Evolutionary conservation across 2,113 vertebrate genomes (phyloP).

Genomic region (Pyrgilauda ruficollis): DNA sequence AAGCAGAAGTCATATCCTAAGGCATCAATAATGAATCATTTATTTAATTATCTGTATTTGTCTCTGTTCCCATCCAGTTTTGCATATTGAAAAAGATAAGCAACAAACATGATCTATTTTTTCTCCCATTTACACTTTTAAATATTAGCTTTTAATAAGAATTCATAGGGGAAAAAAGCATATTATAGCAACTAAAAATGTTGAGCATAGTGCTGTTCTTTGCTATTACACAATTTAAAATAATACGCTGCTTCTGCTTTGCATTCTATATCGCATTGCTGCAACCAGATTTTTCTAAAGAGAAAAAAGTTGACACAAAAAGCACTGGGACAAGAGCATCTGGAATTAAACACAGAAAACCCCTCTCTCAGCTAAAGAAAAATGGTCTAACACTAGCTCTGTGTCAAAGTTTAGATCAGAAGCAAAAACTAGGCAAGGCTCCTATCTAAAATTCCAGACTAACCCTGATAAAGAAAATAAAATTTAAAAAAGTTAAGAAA

Average conservation of each 20-base stretch:
- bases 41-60: conserved; percentile 55
- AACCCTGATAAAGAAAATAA: background rate
- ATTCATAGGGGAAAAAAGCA: background rate
- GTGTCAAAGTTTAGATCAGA: background rate
- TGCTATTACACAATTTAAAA: background rate
- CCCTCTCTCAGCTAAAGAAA: background rate
- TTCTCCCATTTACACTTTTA: conserved; percentile 12
- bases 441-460: background rate
- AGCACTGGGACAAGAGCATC: background rate
- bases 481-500: background rate
- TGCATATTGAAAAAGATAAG: conserved; percentile 46
- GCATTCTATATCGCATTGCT: background rate
- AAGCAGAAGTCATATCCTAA: conserved; percentile 46
- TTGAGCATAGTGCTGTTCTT: background rate
- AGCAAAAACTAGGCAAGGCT: background rate
- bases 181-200: background rate
- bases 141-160: conserved; percentile 21
- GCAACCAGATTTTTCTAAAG: background rate
- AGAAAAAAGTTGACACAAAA: background rate
- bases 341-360: background rate
- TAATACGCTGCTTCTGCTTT: background rate
- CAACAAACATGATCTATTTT: conserved; percentile 35
- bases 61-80: conserved; percentile 29
- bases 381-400: background rate
- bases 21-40: conserved; percentile 44